These are phyloP conservation scores for Protula sp. DNA, from an alignment of 2,888 invertebrate genomes.

Conservation along the genomic window DNA sequence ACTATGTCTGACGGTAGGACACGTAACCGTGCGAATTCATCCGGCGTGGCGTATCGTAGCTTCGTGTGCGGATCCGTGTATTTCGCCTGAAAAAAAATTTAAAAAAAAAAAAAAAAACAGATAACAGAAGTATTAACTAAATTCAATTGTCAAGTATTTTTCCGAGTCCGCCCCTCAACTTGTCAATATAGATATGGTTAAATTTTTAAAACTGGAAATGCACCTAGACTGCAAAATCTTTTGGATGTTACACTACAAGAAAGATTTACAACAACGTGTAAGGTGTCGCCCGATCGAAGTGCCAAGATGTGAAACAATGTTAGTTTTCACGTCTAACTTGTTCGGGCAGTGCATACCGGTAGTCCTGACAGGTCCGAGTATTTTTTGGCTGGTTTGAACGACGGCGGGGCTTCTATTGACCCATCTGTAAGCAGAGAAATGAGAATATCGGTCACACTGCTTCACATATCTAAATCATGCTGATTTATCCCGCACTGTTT, in stretches of 20 bases:
- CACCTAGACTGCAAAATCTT: no score
- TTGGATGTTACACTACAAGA: no score
- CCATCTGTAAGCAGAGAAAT: constrained; percentile 61
- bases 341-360: constrained; percentile 64
- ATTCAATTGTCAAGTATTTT: no score
- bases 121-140: background rate
- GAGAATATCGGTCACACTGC: background rate
- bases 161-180: no score
- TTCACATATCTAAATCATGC: no score
- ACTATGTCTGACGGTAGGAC: constrained; percentile 87
- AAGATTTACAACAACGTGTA: no score
- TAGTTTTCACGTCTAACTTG: no score
- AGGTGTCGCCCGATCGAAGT: no score
- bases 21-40: constrained; percentile 80
- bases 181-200: background rate
- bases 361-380: constrained; percentile 90
- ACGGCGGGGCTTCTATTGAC: constrained; percentile 84
- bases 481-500: no score
- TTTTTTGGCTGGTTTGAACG: constrained; percentile 84
- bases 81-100: constrained; percentile 62
- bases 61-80: constrained; percentile 90
- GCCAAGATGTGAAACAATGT: no score
- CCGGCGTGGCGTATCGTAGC: constrained; percentile 74
- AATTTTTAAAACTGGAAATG: no score
- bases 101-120: no score